Base-by-base conservation (phyloP, 2,888 invertebrate species). In the Nomada fucata region DNA sequence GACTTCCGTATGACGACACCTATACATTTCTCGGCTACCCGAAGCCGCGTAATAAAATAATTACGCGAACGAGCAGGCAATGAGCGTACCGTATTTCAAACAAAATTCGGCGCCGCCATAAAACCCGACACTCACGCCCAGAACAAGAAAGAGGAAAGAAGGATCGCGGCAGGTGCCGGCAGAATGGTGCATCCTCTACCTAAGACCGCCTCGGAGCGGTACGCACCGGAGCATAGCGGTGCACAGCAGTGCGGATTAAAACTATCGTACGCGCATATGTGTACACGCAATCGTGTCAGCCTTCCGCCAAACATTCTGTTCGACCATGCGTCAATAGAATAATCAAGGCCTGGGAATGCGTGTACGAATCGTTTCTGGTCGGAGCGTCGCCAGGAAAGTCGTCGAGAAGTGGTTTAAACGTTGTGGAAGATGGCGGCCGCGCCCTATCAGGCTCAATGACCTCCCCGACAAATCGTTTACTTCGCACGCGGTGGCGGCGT, bases 361-460 rank as follows among this genome's bases (percentile, higher is more conserved):
- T 47, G 9, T 36, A 23, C 59, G 47, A 47, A 59, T 50, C 53
- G 44, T 67, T 67, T 67, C 47, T 74, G 36, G 29, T 23, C 50
- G 63, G 5, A 64, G 71, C 68, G 79, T 79, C 65, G 73, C 70
- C 75, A 67, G 60, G 72, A 69, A 74, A 75, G 76, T 50, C 78
- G 76, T 67, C 36, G 60, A 72, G 83, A 78, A 83, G 82, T 82
- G 76, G 85, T 87, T 89, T 77, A 63, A 86, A 80, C 83, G 82
- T 76, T 76, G 70, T 79, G 78, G 83, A 86, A 90, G 90, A 91
- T 90, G 91, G 91, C 89, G 87, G 89, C 91, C 91, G 90, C 92
- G 90, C 91, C 91, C 91, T 90, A 90, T 90, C 89, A 91, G 88
- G 92, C 92, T 92, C 92, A 93, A 92, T 90, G 92, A 92, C 92